These are phyloP conservation scores for Halcyon badia DNA, from an alignment of 2,797 vertebrate species.

Conservation along the genomic window DNA sequence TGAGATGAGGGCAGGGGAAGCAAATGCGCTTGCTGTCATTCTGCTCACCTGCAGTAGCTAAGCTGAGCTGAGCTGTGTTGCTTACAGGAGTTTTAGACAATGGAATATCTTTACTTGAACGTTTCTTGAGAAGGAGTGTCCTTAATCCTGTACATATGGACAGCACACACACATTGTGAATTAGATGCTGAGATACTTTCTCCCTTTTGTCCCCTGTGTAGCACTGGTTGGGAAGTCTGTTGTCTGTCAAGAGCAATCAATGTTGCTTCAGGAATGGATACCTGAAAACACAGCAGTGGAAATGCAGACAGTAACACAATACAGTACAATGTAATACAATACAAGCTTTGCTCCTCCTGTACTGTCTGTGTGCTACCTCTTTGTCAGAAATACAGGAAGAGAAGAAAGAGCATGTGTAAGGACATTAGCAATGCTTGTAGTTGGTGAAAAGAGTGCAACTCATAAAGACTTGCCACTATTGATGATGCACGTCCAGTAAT, in stretches of 20 bases:
- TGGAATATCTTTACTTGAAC: not conserved
- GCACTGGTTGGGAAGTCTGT: not conserved
- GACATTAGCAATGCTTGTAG: not conserved
- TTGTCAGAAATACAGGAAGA: not conserved
- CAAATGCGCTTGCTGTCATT: not conserved
- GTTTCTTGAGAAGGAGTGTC: not conserved
- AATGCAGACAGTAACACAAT: not conserved
- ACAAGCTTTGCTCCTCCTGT: not conserved
- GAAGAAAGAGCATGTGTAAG: not conserved
- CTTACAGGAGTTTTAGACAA: not conserved
- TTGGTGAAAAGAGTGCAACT: not conserved
- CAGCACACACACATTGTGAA: not conserved
- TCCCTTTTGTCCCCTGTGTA: not conserved
- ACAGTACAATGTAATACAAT: not conserved
- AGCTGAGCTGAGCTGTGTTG: not conserved
- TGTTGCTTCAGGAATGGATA: not conserved
- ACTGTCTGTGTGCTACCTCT: not conserved
- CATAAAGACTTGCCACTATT: not conserved
- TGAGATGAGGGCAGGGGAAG: not conserved
- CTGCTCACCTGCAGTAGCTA: not conserved
- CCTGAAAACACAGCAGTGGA: not conserved
- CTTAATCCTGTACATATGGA: not conserved
- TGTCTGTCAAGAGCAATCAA: not conserved
- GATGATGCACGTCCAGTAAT: constrained; percentile 8
- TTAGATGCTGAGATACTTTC: not conserved